A percentile compares a stretch with the other conserved stretches of the same genome.
phyloP scores from a whole-genome alignment of 2,113 vertebrate species.

The Callorhinus ursinus region DNA sequence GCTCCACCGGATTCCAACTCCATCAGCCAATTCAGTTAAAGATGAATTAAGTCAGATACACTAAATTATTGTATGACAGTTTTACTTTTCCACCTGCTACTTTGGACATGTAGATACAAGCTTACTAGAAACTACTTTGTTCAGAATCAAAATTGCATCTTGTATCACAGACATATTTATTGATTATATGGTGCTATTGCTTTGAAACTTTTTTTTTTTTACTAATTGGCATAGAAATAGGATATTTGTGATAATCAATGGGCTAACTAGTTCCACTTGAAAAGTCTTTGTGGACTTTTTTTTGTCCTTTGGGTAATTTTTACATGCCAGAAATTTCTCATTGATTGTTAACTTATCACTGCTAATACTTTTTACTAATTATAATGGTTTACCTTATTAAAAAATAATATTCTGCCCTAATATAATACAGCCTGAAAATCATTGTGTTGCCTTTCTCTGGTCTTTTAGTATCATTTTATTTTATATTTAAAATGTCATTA shows the following conservation, averaged over 20 bases:
- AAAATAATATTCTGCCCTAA: neutral
- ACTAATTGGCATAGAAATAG: neutral
- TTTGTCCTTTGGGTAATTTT: neutral
- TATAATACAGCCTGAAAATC: neutral
- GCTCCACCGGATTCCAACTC: neutral
- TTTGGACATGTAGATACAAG: neutral
- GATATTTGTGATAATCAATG: neutral
- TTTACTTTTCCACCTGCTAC: neutral
- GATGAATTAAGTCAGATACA: neutral
- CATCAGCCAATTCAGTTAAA: neutral
- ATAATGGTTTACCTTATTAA: neutral
- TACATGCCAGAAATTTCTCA: neutral
- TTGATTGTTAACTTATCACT: neutral
- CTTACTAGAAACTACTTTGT: neutral
- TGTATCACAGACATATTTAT: constrained; percentile 19
- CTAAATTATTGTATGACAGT: neutral
- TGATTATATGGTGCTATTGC: neutral
- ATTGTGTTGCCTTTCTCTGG: neutral
- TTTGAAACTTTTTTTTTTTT: neutral
- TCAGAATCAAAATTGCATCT: constrained; percentile 36
- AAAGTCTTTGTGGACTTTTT: neutral
- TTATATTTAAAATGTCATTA: neutral
- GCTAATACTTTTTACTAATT: constrained; percentile 12
- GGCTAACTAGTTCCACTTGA: neutral
- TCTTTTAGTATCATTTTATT: neutral